Base-by-base conservation (phyloP, 2,113 vertebrate species). In the Cervus canadensis region DNA sequence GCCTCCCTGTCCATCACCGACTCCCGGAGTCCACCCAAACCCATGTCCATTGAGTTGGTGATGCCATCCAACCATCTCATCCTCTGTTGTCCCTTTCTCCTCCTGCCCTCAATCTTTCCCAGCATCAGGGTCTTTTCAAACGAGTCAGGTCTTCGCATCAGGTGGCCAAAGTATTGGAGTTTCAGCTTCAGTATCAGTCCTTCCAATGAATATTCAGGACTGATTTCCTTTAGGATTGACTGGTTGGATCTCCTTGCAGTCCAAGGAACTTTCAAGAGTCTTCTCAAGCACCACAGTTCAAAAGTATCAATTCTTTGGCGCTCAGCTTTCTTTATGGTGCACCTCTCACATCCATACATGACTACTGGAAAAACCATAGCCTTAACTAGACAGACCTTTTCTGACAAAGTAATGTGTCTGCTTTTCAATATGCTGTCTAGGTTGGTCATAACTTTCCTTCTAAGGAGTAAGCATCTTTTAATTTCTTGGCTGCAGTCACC, bases 271-370 rank as follows among this genome's bases (percentile, higher is more conserved):
- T 16, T 64, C 16, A 17, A 19, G 33, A 64, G 0, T 64, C 62
- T n/a, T 64, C 33, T 64, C 15, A 16, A 64, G 7, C 62, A 64
- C 15, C 33, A 64, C 62, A 64, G 30, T 64, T 64, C 62, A n/a
- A 64, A 64, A 2, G 15, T 7, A 64, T 64, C 33, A 64, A 17
- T 9, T 64, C 62, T 64, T n/a, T 2, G 1, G 15, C 0, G 1
- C 62, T 64, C 62, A 64, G 62, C 62, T 19, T 64, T 64, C 30
- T 64, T 64, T 19, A 64, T 64, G 7, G 62, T 17, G 7, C 62
- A 64, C 16, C 15, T 33, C 30, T 64, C 7, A 33, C 30, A 64
- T 64, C 62, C 5, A 14, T 64, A 33, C 30, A 17, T 64, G 15
- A 33, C 62, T 14, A 33, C 30, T 17, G 30, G 62, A 8, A 64